A percentile compares a stretch with the other conserved stretches of the same genome.
phyloP scores from a whole-genome alignment of 2,797 vertebrate genomes.

The Masticophis lateralis region DNA sequence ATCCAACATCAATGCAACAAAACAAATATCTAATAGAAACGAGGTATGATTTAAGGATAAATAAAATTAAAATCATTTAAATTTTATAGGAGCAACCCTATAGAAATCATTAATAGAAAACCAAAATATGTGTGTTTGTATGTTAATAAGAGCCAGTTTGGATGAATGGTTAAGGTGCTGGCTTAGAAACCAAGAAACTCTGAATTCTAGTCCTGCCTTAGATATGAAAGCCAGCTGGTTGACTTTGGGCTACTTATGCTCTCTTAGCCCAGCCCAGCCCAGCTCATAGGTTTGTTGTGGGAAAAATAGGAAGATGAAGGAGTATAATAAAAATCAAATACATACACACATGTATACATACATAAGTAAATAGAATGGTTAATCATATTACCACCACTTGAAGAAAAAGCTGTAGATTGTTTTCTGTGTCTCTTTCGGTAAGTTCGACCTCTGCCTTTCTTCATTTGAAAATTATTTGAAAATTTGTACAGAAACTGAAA shows the following conservation, averaged over 20 bases:
- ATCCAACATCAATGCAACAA: neutral
- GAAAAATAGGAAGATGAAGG: neutral
- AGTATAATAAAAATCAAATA: neutral
- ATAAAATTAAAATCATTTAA: neutral
- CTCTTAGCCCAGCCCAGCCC: neutral
- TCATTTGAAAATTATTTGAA: slow-evolving; percentile 53
- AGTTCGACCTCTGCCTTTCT: slow-evolving; percentile 67
- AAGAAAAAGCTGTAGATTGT: neutral
- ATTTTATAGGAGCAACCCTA: neutral
- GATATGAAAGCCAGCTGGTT: neutral
- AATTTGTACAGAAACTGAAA: neutral
- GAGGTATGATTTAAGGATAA: neutral
- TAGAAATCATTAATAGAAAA: neutral
- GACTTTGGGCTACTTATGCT: neutral
- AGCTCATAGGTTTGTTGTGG: neutral
- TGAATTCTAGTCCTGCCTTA: neutral
- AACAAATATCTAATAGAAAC: neutral
- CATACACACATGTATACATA: neutral
- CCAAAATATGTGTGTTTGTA: neutral
- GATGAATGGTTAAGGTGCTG: neutral
- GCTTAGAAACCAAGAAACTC: neutral
- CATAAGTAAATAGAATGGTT: neutral
- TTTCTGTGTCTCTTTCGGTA: slow-evolving; percentile 64
- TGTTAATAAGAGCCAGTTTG: neutral
- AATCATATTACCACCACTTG: slow-evolving; percentile 60